These are phyloP conservation scores for Cotesia congregata DNA, from an alignment of 2,888 invertebrate genomes.

Conservation along the genomic window DNA sequence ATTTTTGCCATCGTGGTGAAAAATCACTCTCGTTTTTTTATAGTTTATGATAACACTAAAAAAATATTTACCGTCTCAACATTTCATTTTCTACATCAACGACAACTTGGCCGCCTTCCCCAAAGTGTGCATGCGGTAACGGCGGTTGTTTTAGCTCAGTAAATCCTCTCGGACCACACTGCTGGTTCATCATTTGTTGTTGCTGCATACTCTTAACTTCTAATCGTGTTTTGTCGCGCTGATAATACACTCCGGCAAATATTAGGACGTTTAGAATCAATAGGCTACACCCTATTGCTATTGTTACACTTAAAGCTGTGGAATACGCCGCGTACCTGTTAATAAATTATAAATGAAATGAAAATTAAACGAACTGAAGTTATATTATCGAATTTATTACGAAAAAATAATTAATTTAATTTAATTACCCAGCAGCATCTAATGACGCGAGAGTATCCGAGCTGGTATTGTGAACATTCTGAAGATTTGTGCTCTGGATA, in stretches of 20 bases:
- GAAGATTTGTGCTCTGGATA: slow-evolving; percentile 73
- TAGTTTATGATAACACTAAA: background rate
- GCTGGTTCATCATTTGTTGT: slow-evolving; percentile 79
- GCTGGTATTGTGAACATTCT: slow-evolving; percentile 76
- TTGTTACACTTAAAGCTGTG: slow-evolving; percentile 91
- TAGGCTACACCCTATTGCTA: slow-evolving; percentile 94
- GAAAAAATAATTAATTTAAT: background rate
- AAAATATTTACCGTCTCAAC: slow-evolving; percentile 60
- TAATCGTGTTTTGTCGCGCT: slow-evolving; percentile 84
- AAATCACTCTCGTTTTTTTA: too few relatives aligned
- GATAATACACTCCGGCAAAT: slow-evolving; percentile 95
- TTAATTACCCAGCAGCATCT: slow-evolving; percentile 78
- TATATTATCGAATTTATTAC: too few relatives aligned
- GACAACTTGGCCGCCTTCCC: slow-evolving; percentile 85
- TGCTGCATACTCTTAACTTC: slow-evolving; percentile 85
- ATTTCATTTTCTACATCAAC: slow-evolving; percentile 87
- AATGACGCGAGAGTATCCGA: slow-evolving; percentile 84
- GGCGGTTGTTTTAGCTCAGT: slow-evolving; percentile 71
- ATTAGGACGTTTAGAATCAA: slow-evolving; percentile 93
- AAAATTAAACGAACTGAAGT: background rate
- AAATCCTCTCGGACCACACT: slow-evolving; percentile 79
- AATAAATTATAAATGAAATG: background rate
- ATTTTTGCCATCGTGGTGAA: too few relatives aligned
- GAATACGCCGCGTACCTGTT: slow-evolving; percentile 78
- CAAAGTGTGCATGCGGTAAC: slow-evolving; percentile 84